Conservation (phyloP, 2,113 vertebrate species). For the Varanus komodoensis region DNA sequence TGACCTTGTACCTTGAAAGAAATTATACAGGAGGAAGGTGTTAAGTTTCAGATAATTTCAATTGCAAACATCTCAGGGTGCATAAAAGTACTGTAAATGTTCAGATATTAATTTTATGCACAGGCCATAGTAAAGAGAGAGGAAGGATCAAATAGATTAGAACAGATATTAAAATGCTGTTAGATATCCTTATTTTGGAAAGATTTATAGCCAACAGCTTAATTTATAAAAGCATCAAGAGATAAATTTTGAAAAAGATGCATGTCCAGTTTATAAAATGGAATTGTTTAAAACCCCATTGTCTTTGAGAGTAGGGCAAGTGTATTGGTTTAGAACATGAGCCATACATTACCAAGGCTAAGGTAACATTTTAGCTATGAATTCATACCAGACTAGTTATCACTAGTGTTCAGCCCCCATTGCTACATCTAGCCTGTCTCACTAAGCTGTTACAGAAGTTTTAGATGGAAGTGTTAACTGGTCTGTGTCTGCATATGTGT, state of each 20-base stretch:
- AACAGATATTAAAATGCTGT: conserved; percentile 1
- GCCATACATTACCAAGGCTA: not conserved
- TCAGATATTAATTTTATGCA: conserved; percentile 35
- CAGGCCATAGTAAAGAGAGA: not conserved
- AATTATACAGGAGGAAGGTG: conserved; percentile 30
- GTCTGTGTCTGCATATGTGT: no score
- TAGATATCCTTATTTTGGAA: not conserved
- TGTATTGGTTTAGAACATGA: not conserved
- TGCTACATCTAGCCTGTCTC: not conserved
- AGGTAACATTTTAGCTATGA: no score
- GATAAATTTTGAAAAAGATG: not conserved
- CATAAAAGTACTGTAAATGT: conserved; percentile 21
- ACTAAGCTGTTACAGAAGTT: not conserved
- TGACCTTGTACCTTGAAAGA: conserved; percentile 54
- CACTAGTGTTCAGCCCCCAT: not conserved
- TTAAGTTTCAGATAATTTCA: conserved; percentile 37
- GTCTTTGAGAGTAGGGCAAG: not conserved
- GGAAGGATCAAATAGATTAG: conserved; percentile 1
- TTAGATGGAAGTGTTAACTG: not conserved
- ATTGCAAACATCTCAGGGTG: conserved; percentile 18
- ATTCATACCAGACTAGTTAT: not conserved
- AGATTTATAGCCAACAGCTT: not conserved
- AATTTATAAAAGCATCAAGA: conserved; percentile 9
- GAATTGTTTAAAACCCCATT: not conserved
- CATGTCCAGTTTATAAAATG: not conserved